phyloP scores from a whole-genome alignment of 2,797 vertebrate genomes.

The Acipenser ruthenus region DNA sequence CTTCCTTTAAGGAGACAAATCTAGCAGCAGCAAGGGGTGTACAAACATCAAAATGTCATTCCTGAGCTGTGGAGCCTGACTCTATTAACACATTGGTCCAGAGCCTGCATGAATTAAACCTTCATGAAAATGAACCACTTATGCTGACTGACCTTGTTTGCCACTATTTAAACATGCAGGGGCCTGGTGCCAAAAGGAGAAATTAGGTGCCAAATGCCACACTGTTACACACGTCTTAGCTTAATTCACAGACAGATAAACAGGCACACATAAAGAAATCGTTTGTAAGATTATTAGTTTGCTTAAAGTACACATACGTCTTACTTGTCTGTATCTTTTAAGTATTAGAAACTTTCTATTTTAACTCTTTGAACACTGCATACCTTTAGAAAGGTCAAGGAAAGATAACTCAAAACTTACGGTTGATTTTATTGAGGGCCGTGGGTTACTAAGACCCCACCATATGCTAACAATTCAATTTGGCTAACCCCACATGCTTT shows the following conservation, averaged over 20 bases:
- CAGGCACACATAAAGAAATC: not conserved
- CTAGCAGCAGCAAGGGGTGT: slow-evolving; percentile 43
- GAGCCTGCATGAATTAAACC: slow-evolving; percentile 24
- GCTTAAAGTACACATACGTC: not conserved
- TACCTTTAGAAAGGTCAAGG: too few species aligned
- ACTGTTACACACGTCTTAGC: not conserved
- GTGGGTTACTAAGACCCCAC: not conserved
- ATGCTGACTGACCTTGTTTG: slow-evolving; percentile 28
- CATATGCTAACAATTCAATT: not conserved
- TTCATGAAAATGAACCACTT: slow-evolving; percentile 43
- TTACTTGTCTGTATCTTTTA: not conserved
- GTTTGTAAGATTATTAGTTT: not conserved
- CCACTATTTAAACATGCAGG: slow-evolving; percentile 38
- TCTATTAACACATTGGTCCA: slow-evolving; percentile 39
- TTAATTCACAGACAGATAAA: not conserved
- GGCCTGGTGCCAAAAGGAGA: slow-evolving; percentile 46
- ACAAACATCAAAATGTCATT: slow-evolving; percentile 42
- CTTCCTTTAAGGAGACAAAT: slow-evolving; percentile 40
- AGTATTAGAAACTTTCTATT: not conserved
- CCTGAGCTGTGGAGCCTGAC: slow-evolving; percentile 32
- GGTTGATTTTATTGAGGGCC: too few species aligned
- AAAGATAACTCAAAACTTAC: too few species aligned
- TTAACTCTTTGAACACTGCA: too few species aligned
- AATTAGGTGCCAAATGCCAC: not conserved
- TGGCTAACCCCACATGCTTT: not conserved